Base-by-base conservation (phyloP, 2,888 invertebrate species). In the Scaptomyza polygonia region DNA sequence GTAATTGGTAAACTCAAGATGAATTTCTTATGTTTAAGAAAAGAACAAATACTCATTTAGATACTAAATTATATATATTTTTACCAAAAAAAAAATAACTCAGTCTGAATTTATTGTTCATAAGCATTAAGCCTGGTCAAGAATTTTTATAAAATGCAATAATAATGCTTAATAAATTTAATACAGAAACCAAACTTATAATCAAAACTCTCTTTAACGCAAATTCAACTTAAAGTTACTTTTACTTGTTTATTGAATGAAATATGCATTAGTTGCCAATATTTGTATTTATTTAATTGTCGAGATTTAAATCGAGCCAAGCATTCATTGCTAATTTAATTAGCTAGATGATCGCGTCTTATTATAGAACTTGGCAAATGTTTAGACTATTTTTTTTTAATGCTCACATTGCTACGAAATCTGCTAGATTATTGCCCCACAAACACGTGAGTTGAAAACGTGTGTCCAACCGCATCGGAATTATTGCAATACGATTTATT, bases 391-490 rank as follows among this genome's bases (percentile, higher is more conserved):
- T 5, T 36, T 14, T 14, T 12, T 12, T 32, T 25, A 39, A 54
- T 54, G 32, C 29, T 42, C 65, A 49, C 72, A 59, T 45, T 63
- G 54, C 61, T 36, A 59, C 74, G 87, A 84, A 87, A 87, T 57
- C 88, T 71, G 75, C 87, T 88, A 88, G 72, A 88, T 81, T 88
- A 88, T 77, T 83, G 86, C 75, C 66, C 52, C 72, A 47, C 55
- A 43, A 71, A 67, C 77, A 77, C 80, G 85, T 81, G 72, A 77
- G 72, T 68, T 16, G 47, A 72, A 76, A 76, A 72, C 62, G 49
- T 49, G 68, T 76, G 67, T 45, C 65, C 58, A 43, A 47, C 39
- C 43, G 55, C 25, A 64, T 53, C 64, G 52, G 56, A 70, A 79
- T 70, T 62, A 70, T 62, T 74, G 77, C 79, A 79, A 76, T 56